A percentile compares a stretch with the other conserved stretches of the same genome.
phyloP scores from a whole-genome alignment of 53 echinoderm and acorn worm genomes.

The Echinometra lucunter region DNA sequence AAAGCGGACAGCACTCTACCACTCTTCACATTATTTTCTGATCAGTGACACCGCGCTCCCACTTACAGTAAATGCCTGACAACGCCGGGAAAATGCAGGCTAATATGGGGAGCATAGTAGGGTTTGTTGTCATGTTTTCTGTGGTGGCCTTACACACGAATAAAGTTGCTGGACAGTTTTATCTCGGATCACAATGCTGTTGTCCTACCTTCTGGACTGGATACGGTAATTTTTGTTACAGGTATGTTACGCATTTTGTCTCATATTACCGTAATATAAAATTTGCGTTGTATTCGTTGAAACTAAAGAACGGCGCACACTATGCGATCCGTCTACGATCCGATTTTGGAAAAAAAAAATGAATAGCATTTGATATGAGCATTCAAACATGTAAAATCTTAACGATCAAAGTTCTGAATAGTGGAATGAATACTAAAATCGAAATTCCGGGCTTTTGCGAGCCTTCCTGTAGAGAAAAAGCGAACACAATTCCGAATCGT shows the following conservation, averaged over 20 bases:
- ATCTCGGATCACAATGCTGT: slow-evolving; percentile 62
- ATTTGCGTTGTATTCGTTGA: not conserved
- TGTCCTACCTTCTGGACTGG: slow-evolving; percentile 63
- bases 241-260: slow-evolving; percentile 6
- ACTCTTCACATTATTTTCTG: slow-evolving; percentile 11
- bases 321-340: too few species aligned
- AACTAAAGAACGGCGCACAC: too few species aligned
- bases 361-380: too few species aligned
- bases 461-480: too few species aligned
- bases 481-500: too few species aligned
- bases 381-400: too few species aligned
- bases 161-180: slow-evolving; percentile 66
- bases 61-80: not conserved
- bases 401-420: too few species aligned
- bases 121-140: slow-evolving; percentile 45
- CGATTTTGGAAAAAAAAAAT: too few species aligned
- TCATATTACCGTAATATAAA: not conserved
- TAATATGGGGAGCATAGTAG: slow-evolving; percentile 15
- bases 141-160: slow-evolving; percentile 46
- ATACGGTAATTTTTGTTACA: slow-evolving; percentile 63
- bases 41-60: not conserved
- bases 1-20: not conserved
- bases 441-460: too few species aligned
- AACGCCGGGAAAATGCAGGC: not conserved
- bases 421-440: too few species aligned